These are phyloP conservation scores for Papilio glaucus DNA, from an alignment of 1,140 invertebrate species.

Conservation along the genomic window DNA sequence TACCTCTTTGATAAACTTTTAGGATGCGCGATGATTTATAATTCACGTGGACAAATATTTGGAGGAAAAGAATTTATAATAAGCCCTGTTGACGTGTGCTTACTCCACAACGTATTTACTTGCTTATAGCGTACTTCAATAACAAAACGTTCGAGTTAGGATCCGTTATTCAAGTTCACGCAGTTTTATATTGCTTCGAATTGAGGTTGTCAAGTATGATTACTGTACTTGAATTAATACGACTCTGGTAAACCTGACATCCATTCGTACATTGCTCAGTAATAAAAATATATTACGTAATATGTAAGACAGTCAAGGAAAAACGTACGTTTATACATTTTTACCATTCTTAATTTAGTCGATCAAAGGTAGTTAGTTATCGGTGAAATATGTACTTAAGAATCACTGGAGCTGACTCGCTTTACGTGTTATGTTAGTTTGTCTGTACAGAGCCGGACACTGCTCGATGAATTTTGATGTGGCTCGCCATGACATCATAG, in stretches of 20 bases:
- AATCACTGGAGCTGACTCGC: neutral
- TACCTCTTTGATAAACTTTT: too few species aligned
- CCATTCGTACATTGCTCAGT: too few species aligned
- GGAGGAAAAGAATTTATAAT: neutral
- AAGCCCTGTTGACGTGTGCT: neutral
- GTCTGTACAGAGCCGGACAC: neutral
- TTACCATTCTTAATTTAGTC: neutral
- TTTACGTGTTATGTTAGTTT: constrained; percentile 10
- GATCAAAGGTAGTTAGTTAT: neutral
- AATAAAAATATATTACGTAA: too few species aligned
- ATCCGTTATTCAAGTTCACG: neutral
- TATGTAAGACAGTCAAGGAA: neutral
- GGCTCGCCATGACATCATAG: neutral
- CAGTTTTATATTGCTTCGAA: neutral
- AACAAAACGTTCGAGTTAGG: neutral
- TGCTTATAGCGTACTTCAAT: neutral
- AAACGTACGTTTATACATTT: neutral
- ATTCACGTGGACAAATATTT: neutral
- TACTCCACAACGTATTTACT: neutral
- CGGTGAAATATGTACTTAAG: neutral
- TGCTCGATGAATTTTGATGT: constrained; percentile 13
- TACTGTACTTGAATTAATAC: too few species aligned
- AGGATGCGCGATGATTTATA: too few species aligned
- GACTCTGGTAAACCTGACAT: too few species aligned
- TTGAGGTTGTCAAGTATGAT: too few species aligned